These are phyloP conservation scores for Centropus bengalensis DNA, from an alignment of 2,113 vertebrate genomes.

Conservation along the genomic window DNA sequence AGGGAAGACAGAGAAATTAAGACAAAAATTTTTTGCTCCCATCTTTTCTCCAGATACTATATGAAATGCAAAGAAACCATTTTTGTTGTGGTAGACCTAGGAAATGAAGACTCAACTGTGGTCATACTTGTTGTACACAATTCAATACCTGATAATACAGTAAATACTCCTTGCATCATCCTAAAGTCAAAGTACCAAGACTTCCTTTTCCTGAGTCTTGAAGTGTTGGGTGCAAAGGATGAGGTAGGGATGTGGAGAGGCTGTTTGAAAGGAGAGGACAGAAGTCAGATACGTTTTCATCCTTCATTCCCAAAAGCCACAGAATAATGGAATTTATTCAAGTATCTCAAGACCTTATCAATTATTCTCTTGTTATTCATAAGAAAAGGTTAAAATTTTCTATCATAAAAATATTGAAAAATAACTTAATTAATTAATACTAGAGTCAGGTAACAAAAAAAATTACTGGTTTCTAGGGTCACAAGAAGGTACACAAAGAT, in stretches of 20 bases:
- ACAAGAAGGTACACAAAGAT: not conserved
- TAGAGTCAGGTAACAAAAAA: not conserved
- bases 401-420: not conserved
- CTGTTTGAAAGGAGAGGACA: not conserved
- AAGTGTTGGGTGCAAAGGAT: fast-evolving
- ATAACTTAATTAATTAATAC: not conserved
- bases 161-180: too few species aligned
- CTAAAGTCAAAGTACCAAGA: not conserved
- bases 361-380: not conserved
- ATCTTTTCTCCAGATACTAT: not conserved
- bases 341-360: not conserved
- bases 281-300: not conserved
- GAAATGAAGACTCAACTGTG: not conserved
- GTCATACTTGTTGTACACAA: not conserved
- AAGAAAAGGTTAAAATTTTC: not conserved
- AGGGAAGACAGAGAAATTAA: not conserved
- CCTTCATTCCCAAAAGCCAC: not conserved
- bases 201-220: not conserved
- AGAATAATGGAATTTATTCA: not conserved
- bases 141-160: not conserved
- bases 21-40: not conserved
- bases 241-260: not conserved
- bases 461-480: not conserved
- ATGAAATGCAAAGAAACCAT: not conserved
- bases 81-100: not conserved